These are phyloP conservation scores for Zalophus californianus DNA, from an alignment of 2,797 vertebrate species.

Conservation along the genomic window DNA sequence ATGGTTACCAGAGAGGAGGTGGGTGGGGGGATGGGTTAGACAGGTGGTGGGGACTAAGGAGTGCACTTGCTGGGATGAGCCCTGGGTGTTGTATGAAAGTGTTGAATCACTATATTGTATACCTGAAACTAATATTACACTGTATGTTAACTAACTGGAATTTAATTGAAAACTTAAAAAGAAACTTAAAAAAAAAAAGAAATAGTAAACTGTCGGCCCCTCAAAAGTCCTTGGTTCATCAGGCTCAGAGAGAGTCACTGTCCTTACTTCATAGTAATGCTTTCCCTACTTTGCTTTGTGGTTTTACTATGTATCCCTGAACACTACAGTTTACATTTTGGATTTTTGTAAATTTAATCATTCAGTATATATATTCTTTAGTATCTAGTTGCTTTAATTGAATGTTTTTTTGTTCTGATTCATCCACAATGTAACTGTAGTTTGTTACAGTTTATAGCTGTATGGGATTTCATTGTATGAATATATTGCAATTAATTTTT, in stretches of 20 bases:
- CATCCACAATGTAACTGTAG: background rate
- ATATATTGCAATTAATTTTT: background rate
- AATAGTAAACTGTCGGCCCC: background rate
- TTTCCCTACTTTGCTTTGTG: background rate
- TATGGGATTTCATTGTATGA: background rate
- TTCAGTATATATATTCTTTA: background rate
- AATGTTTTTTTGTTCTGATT: background rate
- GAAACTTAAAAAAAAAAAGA: background rate
- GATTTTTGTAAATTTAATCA: background rate
- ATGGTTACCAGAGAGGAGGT: background rate
- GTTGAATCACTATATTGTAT: background rate
- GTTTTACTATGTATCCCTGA: background rate
- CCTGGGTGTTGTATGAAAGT: background rate
- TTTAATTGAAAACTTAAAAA: background rate
- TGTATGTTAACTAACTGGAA: background rate
- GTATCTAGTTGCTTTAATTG: background rate
- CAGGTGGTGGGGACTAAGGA: background rate
- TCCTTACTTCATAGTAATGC: background rate
- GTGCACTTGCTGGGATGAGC: background rate
- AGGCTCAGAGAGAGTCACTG: background rate
- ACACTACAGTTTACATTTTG: background rate
- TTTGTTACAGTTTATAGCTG: conserved; percentile 11
- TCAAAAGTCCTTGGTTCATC: background rate
- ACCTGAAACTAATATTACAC: background rate
- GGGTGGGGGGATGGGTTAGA: background rate